Base-by-base conservation (phyloP, 2,888 invertebrate genomes). In the Sphaeridia pumilis region DNA sequence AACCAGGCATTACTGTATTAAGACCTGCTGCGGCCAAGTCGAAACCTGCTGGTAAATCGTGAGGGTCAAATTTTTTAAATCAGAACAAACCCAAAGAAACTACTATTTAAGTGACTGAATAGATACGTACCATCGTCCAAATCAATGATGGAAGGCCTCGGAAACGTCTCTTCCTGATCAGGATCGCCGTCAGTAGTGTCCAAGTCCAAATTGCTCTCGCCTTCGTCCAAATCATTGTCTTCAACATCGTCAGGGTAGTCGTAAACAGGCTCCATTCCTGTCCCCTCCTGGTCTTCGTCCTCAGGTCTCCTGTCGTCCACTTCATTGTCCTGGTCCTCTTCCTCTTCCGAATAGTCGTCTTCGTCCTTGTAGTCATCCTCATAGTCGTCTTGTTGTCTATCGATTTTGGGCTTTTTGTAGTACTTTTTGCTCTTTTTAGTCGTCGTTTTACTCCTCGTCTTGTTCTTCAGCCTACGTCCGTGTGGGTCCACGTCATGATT, bases 81-180 rank as follows among this genome's bases (percentile, higher is more conserved):
- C 5, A 22, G 7, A 20, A 21, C 10, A 7, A 10, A 17, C 7
- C 5, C 28, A 17, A 20, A 21, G n/a, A 7, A 10, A 17, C 7
- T 34, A 35, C 21, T 1, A 20, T 17, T 38, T 48, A 31, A 21
- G 22, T 20, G 24, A 5, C 17, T 24, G 3, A 12, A 5, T 5
- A 17, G 12, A 20, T 2, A 5, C 41, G 27, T 36, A 52, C 52
- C 52, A 22, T 46, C 35, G 27, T 46, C 2, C 12, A 52, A 22
- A 14, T 38, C 52, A 2, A 52, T 17, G n/a, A 52, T 41, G 12
- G 52, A 38, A 5, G 52, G 52, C 21, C 52, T 45, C 12, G 36
- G 27, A 31, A 52, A 52, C 2, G 52, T 52, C 41, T 52, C 52
- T 26, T 52, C 52, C 36, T 38, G 38, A 12, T 28, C 12, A 1